Evolutionary conservation across 2,797 vertebrate species (phyloP).

Genomic region (Ispidina picta): DNA sequence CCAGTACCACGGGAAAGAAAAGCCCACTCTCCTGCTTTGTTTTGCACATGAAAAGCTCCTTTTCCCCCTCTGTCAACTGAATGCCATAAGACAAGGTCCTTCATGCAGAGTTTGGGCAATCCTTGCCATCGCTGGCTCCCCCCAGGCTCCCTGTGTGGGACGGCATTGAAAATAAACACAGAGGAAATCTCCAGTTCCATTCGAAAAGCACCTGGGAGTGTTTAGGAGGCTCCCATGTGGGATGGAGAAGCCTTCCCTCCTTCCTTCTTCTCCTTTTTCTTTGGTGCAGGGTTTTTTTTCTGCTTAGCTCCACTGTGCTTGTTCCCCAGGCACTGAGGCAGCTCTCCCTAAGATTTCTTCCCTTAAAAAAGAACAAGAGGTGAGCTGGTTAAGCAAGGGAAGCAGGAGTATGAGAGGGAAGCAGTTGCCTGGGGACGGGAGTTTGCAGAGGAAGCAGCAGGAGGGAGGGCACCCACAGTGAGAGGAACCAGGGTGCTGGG

Average conservation of each 20-base stretch:
- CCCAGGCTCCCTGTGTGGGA: neutral
- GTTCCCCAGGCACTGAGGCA: neutral
- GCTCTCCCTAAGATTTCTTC: neutral
- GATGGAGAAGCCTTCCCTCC: neutral
- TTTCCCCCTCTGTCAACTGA: constrained; percentile 29
- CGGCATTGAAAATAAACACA: neutral
- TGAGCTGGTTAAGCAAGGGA: neutral
- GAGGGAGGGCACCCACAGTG: neutral
- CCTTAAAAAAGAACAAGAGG: neutral
- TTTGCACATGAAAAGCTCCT: constrained; percentile 50
- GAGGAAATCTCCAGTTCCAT: constrained; percentile 3
- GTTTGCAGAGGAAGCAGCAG: neutral
- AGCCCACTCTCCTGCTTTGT: constrained; percentile 33
- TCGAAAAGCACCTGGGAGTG: constrained; percentile 29
- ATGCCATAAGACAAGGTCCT: constrained; percentile 17
- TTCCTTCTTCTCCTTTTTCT: neutral
- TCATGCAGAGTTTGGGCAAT: neutral
- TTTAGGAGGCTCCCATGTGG: constrained; percentile 6
- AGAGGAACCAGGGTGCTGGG: neutral
- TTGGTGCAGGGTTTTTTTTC: neutral
- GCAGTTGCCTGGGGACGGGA: neutral
- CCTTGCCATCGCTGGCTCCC: neutral
- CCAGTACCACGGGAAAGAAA: constrained; percentile 1
- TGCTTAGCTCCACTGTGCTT: neutral
- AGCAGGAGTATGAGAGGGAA: neutral